Conservation (phyloP, 2,888 invertebrate genomes). For the Anarsia innoxiella region DNA sequence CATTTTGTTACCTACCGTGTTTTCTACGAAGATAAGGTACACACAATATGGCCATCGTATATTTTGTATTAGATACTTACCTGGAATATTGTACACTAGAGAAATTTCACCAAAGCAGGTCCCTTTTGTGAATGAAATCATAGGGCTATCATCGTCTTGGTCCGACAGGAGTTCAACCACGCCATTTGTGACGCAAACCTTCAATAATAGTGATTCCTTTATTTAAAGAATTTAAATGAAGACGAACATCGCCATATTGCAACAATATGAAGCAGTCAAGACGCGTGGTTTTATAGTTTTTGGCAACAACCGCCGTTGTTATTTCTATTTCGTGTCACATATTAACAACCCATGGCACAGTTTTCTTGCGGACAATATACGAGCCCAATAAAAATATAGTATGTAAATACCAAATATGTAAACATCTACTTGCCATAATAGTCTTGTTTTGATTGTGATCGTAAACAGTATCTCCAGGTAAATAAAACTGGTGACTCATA, state of each 20-base stretch:
- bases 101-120: constrained; percentile 72
- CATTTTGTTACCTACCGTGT: too few species aligned
- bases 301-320: too few species aligned
- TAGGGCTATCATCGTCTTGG: constrained; percentile 71
- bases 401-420: constrained; percentile 17
- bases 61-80: constrained; percentile 24
- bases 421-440: constrained; percentile 56
- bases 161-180: constrained; percentile 67
- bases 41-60: too few species aligned
- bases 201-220: constrained; percentile 1
- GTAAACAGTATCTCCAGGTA: constrained; percentile 69
- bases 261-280: too few species aligned
- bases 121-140: constrained; percentile 68
- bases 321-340: too few species aligned
- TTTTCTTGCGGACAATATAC: neutral
- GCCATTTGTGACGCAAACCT: constrained; percentile 69
- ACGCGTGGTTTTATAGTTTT: too few species aligned
- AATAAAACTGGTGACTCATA: constrained; percentile 71
- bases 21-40: too few species aligned
- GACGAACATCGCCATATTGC: too few species aligned
- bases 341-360: too few species aligned
- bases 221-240: too few species aligned
- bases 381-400: neutral
- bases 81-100: constrained; percentile 64
- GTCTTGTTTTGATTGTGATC: constrained; percentile 67